These are phyloP conservation scores for Entomobrya proxima DNA, from an alignment of 2,888 invertebrate species.

Conservation along the genomic window DNA sequence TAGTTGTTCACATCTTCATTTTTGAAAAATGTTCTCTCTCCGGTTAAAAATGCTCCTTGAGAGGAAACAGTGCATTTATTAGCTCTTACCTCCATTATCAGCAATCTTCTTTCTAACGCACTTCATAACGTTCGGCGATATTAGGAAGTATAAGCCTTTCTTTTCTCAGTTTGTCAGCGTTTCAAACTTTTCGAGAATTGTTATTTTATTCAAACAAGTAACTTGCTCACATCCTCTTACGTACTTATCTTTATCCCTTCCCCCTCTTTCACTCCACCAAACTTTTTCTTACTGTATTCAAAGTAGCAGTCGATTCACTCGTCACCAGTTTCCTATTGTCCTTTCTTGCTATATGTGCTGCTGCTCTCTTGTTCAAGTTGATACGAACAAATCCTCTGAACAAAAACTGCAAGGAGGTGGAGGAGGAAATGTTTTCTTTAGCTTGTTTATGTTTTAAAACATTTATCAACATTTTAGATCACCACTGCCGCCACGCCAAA, in stretches of 20 bases:
- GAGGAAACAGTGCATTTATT: too few species aligned
- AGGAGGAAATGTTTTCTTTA: constrained; percentile 58
- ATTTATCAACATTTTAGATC: constrained; percentile 60
- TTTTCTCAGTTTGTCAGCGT: constrained; percentile 24
- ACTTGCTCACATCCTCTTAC: too few species aligned
- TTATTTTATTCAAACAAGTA: constrained; percentile 35
- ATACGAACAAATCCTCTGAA: constrained; percentile 6
- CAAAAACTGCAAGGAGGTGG: background rate
- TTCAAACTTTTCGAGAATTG: constrained; percentile 26
- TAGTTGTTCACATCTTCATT: constrained; percentile 1
- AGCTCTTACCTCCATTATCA: too few species aligned
- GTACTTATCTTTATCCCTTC: constrained; percentile 45
- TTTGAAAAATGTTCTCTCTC: background rate
- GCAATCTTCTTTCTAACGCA: too few species aligned
- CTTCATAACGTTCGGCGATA: background rate
- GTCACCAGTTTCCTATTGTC: constrained; percentile 28
- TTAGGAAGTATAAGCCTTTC: background rate
- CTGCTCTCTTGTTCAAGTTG: constrained; percentile 2
- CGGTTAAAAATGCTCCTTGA: too few species aligned
- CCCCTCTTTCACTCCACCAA: constrained; percentile 29
- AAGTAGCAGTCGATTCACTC: too few species aligned
- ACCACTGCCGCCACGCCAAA: background rate
- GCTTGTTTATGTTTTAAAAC: constrained; percentile 30
- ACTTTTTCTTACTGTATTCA: background rate
- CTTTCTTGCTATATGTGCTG: too few species aligned